phyloP scores from a whole-genome alignment of 1,140 invertebrate species.

The Drosophila nannoptera region DNA sequence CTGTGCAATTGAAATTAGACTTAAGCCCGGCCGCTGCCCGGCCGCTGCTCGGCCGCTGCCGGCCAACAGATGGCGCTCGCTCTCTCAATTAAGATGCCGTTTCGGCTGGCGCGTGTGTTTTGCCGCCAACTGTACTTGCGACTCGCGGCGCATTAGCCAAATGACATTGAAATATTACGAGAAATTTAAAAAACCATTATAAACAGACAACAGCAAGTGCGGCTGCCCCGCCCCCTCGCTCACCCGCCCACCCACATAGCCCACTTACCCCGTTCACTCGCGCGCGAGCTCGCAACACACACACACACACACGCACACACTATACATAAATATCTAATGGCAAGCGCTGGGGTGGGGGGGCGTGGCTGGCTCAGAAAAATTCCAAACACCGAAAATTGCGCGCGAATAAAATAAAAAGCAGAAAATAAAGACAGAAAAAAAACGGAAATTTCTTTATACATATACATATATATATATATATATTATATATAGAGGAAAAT shows the following conservation, averaged over 20 bases:
- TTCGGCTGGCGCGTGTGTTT: slow-evolving; percentile 16
- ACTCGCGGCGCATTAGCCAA: slow-evolving; percentile 55
- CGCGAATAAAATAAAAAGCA: slow-evolving; percentile 58
- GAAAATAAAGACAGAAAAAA: slow-evolving; percentile 35
- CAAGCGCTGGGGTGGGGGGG: slow-evolving; percentile 7
- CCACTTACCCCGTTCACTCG: neutral
- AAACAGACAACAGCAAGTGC: slow-evolving; percentile 51
- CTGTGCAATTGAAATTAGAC: slow-evolving; percentile 27
- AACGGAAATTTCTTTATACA: slow-evolving; percentile 1
- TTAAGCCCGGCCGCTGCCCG: too few species aligned
- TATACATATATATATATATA: slow-evolving; percentile 40
- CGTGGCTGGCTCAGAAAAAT: slow-evolving; percentile 17
- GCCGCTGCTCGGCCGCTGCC: neutral
- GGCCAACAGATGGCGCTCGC: slow-evolving; percentile 43
- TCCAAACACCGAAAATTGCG: slow-evolving; percentile 65
- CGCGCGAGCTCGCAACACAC: slow-evolving; percentile 2
- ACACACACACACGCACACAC: neutral
- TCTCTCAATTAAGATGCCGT: slow-evolving; percentile 30
- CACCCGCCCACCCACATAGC: neutral
- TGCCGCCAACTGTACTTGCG: slow-evolving; percentile 61
- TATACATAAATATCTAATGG: slow-evolving; percentile 52
- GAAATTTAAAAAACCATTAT: slow-evolving; percentile 76
- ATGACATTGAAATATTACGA: slow-evolving; percentile 75
- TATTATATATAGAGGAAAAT: slow-evolving; percentile 51
- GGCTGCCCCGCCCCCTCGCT: neutral